Evolutionary conservation across 2,113 vertebrate species (phyloP).

Genomic region (Conger conger): DNA sequence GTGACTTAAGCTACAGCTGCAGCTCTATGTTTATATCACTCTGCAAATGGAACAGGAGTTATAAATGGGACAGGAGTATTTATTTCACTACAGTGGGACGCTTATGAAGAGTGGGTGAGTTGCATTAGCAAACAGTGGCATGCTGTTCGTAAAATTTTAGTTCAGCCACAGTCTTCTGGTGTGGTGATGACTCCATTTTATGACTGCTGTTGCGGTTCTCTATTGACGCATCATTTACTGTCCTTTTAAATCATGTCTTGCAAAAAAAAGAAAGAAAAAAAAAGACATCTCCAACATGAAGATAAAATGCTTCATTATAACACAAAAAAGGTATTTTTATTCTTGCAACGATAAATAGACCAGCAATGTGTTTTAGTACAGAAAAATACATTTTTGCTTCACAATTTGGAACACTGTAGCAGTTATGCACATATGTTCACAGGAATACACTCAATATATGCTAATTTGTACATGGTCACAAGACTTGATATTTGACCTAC

Average conservation of each 20-base stretch:
- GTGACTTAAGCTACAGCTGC: not conserved
- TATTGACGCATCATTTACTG: not conserved
- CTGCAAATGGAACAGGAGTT: not conserved
- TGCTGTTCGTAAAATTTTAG: not conserved
- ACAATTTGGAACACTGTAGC: slow-evolving; percentile 12
- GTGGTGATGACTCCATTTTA: not conserved
- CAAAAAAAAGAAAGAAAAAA: slow-evolving; percentile 1
- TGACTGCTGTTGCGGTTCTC: not conserved
- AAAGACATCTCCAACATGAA: not conserved
- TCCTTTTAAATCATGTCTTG: not conserved
- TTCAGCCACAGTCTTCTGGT: not conserved
- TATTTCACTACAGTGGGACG: not conserved
- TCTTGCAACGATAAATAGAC: not conserved
- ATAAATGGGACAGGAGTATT: not conserved
- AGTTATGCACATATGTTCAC: slow-evolving; percentile 10
- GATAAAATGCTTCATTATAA: not conserved
- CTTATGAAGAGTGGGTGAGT: not conserved
- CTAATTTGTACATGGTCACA: not conserved
- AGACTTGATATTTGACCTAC: slow-evolving; percentile 44
- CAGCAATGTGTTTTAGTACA: not conserved
- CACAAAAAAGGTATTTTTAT: not conserved
- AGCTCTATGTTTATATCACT: not conserved
- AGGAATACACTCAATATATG: slow-evolving; percentile 6
- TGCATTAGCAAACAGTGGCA: not conserved
- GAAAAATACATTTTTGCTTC: not conserved